Base-by-base conservation (phyloP, 2,888 invertebrate species). In the Scaptomyza parva region DNA sequence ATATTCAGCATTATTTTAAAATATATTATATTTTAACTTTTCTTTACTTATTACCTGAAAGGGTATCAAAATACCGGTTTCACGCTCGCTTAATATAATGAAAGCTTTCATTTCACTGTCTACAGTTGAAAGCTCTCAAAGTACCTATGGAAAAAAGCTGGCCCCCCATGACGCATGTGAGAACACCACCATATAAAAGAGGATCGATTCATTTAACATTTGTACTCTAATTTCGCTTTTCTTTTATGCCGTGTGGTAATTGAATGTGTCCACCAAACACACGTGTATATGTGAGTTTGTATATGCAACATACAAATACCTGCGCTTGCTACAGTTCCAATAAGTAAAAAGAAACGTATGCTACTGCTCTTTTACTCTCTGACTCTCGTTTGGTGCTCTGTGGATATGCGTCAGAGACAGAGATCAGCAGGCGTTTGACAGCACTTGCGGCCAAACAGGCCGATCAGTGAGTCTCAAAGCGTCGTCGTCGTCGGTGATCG, bases 141-240 rank as follows among this genome's bases (percentile, higher is more conserved):
- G 67, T 58, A 84, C 72, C 79, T 78, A 85, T 80, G 80, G 86
- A 83, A 85, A 80, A 80, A 80, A 80, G 86, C 74, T 82, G 17
- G 1, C 0, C 47, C 24, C 33, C 22, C 48, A 65, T 85, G 80
- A 85, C 83, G 83, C 80, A 81, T 85, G 70, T 53, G 55, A 76
- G 55, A 51, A 60, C 18, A 20, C 66, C 66, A 61, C 37, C 70
- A 50, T 39, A 55, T 47, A 67, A 52, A 67, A 18, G 20, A 33
- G 39, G 77, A 82, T 73, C 73, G 76, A 72, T 72, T 77, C 35
- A 53, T 71, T 65, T 63, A 47, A 35, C 55, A 55, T 51, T 68
- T 72, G 60, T 76, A 61, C 67, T 67, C 70, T 63, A 59, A 73
- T 82, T 75, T 75, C 48, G 76, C 53, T 40, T 63, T 61, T 67